A percentile compares a stretch with the other conserved stretches of the same genome.
These are phyloP conservation scores for Pinctada fucata DNA, from an alignment of 2,888 invertebrate genomes.

Conservation along the genomic window DNA sequence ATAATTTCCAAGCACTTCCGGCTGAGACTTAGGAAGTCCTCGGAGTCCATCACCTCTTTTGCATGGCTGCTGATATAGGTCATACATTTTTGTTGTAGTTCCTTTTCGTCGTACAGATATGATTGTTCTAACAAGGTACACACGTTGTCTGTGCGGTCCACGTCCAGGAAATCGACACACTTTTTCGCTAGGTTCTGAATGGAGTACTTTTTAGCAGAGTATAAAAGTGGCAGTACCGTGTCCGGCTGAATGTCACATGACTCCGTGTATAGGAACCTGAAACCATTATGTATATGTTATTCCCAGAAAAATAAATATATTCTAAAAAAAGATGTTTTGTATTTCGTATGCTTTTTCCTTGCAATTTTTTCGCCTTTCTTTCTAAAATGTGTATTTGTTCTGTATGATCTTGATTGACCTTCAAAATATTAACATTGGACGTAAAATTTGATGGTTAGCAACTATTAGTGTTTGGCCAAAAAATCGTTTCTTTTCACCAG, in stretches of 20 bases:
- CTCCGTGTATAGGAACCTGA: constrained; percentile 55
- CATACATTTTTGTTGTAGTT: constrained; percentile 49
- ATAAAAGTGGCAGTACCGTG: constrained; percentile 55
- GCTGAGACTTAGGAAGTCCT: constrained; percentile 51
- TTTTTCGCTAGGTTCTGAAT: constrained; percentile 47
- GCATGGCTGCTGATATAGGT: constrained; percentile 53
- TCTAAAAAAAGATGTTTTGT: background rate
- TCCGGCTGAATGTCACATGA: constrained; percentile 51
- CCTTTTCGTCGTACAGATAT: constrained; percentile 56
- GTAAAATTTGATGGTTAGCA: too few relatives aligned
- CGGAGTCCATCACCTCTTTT: constrained; percentile 46
- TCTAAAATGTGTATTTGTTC: too few relatives aligned
- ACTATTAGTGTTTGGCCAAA: too few relatives aligned
- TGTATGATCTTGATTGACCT: too few relatives aligned
- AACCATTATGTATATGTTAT: background rate
- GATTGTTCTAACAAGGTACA: constrained; percentile 60
- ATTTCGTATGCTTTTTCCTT: too few relatives aligned
- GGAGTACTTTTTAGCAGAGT: constrained; percentile 58
- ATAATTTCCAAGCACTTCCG: constrained; percentile 47
- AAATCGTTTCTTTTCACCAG: too few relatives aligned
- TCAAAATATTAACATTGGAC: too few relatives aligned
- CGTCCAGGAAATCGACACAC: constrained; percentile 52
- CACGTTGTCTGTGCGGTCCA: constrained; percentile 52
- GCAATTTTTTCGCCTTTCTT: too few relatives aligned
- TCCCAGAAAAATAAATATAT: background rate